phyloP scores from a whole-genome alignment of 2,888 invertebrate genomes.

The Cerastoderma edule region DNA sequence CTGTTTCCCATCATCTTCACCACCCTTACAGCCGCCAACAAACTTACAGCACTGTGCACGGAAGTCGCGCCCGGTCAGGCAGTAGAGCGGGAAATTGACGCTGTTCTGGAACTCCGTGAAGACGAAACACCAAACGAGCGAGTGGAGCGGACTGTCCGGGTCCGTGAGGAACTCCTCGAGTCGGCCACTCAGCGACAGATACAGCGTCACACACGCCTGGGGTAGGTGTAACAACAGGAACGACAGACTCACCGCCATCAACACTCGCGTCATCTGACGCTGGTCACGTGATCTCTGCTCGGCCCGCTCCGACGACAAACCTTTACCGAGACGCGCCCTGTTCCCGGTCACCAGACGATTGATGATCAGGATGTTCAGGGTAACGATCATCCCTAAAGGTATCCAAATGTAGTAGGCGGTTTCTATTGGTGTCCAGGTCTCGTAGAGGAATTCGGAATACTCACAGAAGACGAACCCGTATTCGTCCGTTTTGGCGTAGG shows the following conservation, averaged over 20 bases:
- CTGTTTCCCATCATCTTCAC: too few species aligned
- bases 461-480: conserved; percentile 5
- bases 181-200: not conserved
- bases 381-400: conserved; percentile 19
- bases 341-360: not conserved
- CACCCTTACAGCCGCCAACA: too few species aligned
- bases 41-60: too few species aligned
- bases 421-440: conserved; percentile 23
- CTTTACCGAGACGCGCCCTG: conserved; percentile 17
- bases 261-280: conserved; percentile 21
- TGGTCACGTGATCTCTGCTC: conserved; percentile 24
- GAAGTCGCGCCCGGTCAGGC: conserved; percentile 12
- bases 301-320: conserved; percentile 16
- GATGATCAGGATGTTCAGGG: conserved; percentile 23
- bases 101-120: conserved; percentile 25
- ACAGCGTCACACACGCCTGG: not conserved
- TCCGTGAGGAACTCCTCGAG: conserved; percentile 3
- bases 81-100: conserved; percentile 27
- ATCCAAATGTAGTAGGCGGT: conserved; percentile 30
- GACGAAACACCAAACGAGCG: conserved; percentile 5
- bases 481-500: not conserved
- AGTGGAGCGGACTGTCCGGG: conserved; percentile 9
- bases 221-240: conserved; percentile 36
- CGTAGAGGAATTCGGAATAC: conserved; percentile 11
- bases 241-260: conserved; percentile 5